These are phyloP conservation scores for Acanthisitta chloris DNA, from an alignment of 2,113 vertebrate species.

Conservation along the genomic window DNA sequence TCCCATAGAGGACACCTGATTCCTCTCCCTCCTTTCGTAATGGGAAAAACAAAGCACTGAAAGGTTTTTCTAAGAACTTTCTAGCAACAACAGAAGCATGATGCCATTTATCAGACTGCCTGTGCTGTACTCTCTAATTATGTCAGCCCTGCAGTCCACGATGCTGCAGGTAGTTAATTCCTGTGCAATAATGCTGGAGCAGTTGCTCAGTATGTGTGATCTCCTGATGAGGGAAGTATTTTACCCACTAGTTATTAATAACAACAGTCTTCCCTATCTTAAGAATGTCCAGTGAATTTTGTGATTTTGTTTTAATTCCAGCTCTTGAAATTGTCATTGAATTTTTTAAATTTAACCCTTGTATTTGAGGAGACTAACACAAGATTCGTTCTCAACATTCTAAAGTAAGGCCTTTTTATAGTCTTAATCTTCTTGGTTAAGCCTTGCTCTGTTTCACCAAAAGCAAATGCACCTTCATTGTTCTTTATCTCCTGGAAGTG, in stretches of 20 bases:
- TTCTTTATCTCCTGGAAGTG: neutral
- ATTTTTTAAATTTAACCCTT: neutral
- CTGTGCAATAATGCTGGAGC: neutral
- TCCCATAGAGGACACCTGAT: neutral
- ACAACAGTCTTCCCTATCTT: neutral
- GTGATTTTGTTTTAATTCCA: neutral
- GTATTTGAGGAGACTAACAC: neutral
- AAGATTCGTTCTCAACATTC: neutral
- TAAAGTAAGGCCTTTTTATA: neutral
- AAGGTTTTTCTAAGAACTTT: neutral
- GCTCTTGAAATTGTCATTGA: neutral
- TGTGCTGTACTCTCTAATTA: neutral
- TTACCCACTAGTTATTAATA: neutral
- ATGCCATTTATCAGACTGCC: neutral
- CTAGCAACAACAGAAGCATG: neutral
- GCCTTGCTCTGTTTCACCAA: neutral
- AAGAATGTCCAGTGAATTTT: neutral
- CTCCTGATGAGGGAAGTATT: neutral
- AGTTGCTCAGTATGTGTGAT: neutral
- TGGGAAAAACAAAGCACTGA: neutral
- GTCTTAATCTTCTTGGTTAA: neutral
- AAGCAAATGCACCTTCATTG: neutral
- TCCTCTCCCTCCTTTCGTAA: fast-evolving
- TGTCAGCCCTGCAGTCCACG: neutral
- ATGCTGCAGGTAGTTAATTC: neutral